Conservation (phyloP, 2,888 invertebrate species). For the Lacanobia oleracea region DNA sequence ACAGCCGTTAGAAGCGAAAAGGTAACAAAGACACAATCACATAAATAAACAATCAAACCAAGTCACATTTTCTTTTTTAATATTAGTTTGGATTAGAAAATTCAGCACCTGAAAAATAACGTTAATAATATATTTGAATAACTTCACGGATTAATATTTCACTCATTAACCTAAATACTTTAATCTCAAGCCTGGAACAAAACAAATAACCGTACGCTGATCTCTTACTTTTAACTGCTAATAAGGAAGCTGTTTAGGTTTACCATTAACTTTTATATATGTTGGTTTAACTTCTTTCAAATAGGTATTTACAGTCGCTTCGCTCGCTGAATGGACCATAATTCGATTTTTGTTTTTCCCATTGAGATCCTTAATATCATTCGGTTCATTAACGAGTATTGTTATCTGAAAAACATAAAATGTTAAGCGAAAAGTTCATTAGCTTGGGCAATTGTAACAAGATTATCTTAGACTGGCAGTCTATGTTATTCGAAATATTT, state of each 20-base stretch:
- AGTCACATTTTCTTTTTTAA: not conserved
- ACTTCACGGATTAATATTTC: not conserved
- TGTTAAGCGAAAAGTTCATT: not conserved
- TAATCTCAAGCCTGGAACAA: conserved; percentile 6
- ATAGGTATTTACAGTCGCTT: conserved; percentile 47
- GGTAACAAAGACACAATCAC: too few species aligned
- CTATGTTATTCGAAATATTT: not conserved
- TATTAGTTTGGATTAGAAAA: not conserved
- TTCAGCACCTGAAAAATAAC: not conserved
- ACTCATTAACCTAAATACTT: not conserved
- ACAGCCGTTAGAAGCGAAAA: too few species aligned
- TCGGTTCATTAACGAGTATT: conserved; percentile 31
- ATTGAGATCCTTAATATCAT: conserved; percentile 29
- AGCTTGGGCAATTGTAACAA: not conserved
- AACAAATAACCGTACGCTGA: conserved; percentile 38
- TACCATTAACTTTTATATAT: conserved; percentile 54
- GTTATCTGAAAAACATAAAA: conserved; percentile 34
- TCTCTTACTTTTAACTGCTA: conserved; percentile 59
- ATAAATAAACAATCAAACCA: not conserved
- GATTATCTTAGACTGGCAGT: not conserved
- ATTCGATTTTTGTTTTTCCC: conserved; percentile 38
- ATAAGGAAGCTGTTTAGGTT: conserved; percentile 44
- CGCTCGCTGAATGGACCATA: conserved; percentile 20
- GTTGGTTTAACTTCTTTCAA: conserved; percentile 45
- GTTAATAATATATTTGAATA: not conserved